Conservation (phyloP, 2,797 vertebrate species). For the Crenichthys baileyi region DNA sequence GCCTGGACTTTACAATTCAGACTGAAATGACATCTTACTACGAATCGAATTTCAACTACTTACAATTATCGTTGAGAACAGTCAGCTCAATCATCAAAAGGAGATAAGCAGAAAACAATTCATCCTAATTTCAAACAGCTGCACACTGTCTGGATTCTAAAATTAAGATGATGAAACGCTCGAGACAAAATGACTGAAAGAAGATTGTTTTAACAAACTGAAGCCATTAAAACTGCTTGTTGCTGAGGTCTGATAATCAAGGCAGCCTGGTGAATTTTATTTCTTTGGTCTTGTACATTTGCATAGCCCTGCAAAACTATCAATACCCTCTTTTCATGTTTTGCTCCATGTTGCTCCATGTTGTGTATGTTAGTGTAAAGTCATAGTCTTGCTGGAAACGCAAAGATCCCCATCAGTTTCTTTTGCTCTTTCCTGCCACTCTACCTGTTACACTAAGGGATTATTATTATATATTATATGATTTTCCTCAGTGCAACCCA, state of each 20-base stretch:
- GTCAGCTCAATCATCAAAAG: background rate
- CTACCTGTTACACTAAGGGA: too few relatives aligned
- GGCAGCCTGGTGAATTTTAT: background rate
- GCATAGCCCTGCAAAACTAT: background rate
- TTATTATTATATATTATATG: too few relatives aligned
- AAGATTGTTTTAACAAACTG: background rate
- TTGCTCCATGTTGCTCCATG: too few relatives aligned
- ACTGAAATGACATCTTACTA: conserved; percentile 36
- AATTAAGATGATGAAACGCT: conserved; percentile 2
- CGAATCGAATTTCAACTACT: conserved; percentile 34
- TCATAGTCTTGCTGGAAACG: background rate
- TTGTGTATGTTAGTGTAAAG: background rate
- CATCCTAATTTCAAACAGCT: conserved; percentile 1
- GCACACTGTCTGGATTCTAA: background rate
- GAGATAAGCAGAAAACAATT: background rate
- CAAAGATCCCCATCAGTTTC: background rate
- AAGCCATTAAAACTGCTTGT: background rate
- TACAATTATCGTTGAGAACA: conserved; percentile 19
- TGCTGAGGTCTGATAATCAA: background rate
- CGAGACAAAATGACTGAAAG: background rate
- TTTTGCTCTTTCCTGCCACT: background rate
- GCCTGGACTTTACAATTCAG: conserved; percentile 43
- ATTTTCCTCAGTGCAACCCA: too few relatives aligned
- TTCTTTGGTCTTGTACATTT: background rate
- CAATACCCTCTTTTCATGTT: background rate